Percentiles rank a stretch among this genome's conserved stretches.
Evolutionary conservation across 2,888 invertebrate species (phyloP).

Genomic region (Apodemia hepburni): DNA sequence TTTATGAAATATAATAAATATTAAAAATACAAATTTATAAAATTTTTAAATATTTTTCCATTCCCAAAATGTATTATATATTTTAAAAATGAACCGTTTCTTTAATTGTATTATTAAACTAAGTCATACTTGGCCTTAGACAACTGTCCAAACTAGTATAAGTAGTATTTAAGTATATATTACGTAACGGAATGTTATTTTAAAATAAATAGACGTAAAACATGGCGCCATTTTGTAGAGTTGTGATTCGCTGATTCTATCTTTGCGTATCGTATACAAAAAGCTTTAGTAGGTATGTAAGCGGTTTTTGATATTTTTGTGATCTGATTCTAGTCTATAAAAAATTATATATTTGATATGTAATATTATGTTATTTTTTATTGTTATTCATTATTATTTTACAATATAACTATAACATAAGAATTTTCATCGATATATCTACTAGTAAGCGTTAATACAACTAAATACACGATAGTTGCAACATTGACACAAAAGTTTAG

Average conservation of each 20-base stretch:
- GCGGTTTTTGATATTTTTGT: slow-evolving; percentile 6
- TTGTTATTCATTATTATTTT: no score
- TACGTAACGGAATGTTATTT: not conserved
- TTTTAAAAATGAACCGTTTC: not conserved
- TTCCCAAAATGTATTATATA: not conserved
- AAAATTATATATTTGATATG: no score
- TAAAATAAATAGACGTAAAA: not conserved
- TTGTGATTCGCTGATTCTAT: not conserved
- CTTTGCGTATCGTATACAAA: not conserved
- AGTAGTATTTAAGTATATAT: not conserved
- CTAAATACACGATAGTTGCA: no score
- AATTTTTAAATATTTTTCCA: not conserved
- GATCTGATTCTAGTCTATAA: not conserved
- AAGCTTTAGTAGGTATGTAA: not conserved
- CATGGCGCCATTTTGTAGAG: not conserved
- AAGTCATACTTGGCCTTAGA: not conserved
- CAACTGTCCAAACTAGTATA: not conserved
- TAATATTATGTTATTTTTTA: no score
- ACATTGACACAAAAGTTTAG: no score
- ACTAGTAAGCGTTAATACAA: no score
- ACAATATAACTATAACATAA: no score
- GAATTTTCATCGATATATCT: no score
- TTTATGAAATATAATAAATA: no score
- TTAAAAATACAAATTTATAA: no score
- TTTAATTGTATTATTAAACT: slow-evolving; percentile 3